A percentile compares a stretch with the other conserved stretches of the same genome.
Conservation (phyloP, 2,797 vertebrate genomes). For the Spinus olivaceus region DNA sequence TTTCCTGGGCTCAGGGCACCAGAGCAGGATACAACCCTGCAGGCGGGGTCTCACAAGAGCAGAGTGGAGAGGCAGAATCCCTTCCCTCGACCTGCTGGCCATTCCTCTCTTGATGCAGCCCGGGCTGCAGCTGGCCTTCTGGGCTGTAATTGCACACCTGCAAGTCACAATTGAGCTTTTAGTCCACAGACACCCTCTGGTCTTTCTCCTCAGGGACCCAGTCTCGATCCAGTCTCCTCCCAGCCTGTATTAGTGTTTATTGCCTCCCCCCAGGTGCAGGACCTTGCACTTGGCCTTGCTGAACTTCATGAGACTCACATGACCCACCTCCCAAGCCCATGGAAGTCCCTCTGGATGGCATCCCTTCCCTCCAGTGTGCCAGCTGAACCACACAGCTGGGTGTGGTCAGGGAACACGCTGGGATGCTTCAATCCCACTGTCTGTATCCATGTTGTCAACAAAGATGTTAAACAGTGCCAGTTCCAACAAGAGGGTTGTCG, state of each 20-base stretch:
- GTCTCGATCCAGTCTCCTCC: accelerated
- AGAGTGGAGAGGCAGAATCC: too few relatives aligned
- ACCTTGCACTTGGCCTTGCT: neutral
- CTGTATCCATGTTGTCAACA: accelerated
- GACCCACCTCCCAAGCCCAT: neutral
- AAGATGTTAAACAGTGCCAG: neutral
- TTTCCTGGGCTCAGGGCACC: neutral
- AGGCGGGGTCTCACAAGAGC: neutral
- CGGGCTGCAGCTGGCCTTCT: neutral
- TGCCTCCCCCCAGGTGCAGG: neutral
- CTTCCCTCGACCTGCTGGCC: neutral
- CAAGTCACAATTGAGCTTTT: neutral
- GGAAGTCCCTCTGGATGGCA: neutral
- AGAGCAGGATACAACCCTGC: neutral
- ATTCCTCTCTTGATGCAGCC: neutral
- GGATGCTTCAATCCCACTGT: neutral
- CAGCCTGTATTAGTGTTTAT: neutral
- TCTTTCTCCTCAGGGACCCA: neutral
- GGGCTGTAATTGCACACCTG: accelerated
- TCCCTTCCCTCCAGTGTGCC: neutral
- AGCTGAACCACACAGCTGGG: neutral
- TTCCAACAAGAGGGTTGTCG: neutral
- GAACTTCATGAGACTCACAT: neutral
- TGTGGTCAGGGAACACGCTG: neutral
- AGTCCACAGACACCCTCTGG: neutral